Conservation (phyloP, 2,113 vertebrate genomes). For the Ammospiza caudacuta region DNA sequence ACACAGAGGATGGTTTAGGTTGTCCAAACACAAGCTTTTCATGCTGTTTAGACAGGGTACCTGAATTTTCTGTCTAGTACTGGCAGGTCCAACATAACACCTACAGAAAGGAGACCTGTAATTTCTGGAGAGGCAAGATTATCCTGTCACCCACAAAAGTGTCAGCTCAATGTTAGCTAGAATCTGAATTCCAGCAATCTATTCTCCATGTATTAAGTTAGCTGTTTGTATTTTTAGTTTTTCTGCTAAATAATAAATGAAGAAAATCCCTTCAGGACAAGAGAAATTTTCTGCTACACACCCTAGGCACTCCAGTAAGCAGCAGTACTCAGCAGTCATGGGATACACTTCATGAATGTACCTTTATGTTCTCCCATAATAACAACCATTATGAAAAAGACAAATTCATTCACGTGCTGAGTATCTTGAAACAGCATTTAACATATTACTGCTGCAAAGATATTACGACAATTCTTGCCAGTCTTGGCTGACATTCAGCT, state of each 20-base stretch:
- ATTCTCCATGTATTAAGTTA: neutral
- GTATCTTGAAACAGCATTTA: neutral
- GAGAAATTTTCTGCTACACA: neutral
- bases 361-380: neutral
- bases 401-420: fast-evolving
- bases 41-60: neutral
- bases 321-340: neutral
- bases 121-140: neutral
- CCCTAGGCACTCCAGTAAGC: neutral
- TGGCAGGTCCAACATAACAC: neutral
- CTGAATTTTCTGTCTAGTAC: neutral
- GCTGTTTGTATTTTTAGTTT: neutral
- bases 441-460: neutral
- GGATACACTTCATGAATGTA: neutral
- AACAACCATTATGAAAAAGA: neutral
- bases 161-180: neutral
- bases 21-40: neutral
- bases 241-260: neutral
- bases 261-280: neutral
- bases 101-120: neutral
- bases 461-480: neutral
- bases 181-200: neutral
- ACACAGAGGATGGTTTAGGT: neutral
- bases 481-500: neutral
- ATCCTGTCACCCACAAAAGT: neutral